Evolutionary conservation across 1,140 invertebrate genomes (phyloP).

Genomic region (Drosophila grimshawi): DNA sequence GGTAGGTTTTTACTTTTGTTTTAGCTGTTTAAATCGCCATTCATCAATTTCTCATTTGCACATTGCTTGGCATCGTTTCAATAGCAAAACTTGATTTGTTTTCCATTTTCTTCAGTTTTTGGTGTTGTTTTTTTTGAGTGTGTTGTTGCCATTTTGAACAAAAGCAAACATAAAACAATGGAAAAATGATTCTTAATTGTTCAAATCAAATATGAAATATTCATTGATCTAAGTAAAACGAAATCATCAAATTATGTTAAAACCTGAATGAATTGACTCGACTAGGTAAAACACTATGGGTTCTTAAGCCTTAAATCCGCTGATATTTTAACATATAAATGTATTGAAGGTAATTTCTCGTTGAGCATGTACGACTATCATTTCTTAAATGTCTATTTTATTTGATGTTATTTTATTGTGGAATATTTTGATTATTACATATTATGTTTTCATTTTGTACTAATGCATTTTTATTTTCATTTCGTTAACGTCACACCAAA

Average conservation of each 20-base stretch:
- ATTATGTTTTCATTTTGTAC: slow-evolving; percentile 6
- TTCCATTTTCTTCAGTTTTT: not conserved
- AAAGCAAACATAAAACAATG: too few species aligned
- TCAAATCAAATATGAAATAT: too few species aligned
- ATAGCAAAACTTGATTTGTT: not conserved
- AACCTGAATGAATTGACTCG: too few species aligned
- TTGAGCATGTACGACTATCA: too few species aligned
- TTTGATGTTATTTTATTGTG: not conserved
- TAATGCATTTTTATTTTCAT: slow-evolving; percentile 27
- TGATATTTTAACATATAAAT: too few species aligned
- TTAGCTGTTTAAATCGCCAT: slow-evolving; percentile 18
- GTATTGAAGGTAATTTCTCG: too few species aligned
- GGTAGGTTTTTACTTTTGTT: slow-evolving; percentile 63
- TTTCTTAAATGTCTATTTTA: not conserved
- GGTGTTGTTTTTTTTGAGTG: not conserved
- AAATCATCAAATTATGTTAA: too few species aligned
- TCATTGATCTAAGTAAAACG: too few species aligned
- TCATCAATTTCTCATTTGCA: slow-evolving; percentile 9
- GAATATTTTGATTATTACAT: not conserved
- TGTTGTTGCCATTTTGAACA: not conserved
- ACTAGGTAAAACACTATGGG: too few species aligned
- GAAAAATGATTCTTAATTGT: not conserved
- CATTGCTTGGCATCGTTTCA: slow-evolving; percentile 3
- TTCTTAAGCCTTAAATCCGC: too few species aligned
- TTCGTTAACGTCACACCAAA: slow-evolving; percentile 1